Conservation (phyloP, 2,888 invertebrate genomes). For the Polydrusus pterygomalis region DNA sequence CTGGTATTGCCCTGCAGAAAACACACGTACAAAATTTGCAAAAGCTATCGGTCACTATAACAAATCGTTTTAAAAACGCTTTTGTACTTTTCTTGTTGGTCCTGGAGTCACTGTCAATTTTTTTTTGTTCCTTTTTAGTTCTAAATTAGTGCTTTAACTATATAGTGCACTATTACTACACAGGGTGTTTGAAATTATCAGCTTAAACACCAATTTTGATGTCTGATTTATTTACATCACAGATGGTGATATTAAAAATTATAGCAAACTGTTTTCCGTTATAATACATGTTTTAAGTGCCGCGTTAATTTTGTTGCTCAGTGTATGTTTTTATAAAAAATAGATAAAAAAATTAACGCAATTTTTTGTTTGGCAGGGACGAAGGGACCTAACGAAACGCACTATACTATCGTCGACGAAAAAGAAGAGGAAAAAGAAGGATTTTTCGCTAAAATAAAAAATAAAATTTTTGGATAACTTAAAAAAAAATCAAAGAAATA, state of each 20-base stretch:
- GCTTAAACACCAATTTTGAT: too few relatives aligned
- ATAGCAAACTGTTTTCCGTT: too few relatives aligned
- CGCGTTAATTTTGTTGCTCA: too few relatives aligned
- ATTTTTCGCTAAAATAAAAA: slow-evolving; percentile 76
- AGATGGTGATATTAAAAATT: too few relatives aligned
- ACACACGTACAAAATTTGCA: too few relatives aligned
- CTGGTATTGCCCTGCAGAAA: too few relatives aligned
- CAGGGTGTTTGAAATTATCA: too few relatives aligned
- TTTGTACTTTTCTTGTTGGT: neutral
- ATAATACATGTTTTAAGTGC: too few relatives aligned
- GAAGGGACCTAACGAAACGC: slow-evolving; percentile 64
- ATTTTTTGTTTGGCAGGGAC: slow-evolving; percentile 72
- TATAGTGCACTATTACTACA: too few relatives aligned
- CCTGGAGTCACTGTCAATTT: slow-evolving; percentile 16
- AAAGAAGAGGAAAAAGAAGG: slow-evolving; percentile 73
- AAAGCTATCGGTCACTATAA: too few relatives aligned
- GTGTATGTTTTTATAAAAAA: neutral
- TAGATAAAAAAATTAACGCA: slow-evolving; percentile 22
- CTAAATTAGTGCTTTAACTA: slow-evolving; percentile 60
- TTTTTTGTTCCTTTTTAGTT: slow-evolving; percentile 14
- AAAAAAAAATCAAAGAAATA: neutral
- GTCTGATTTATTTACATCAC: too few relatives aligned
- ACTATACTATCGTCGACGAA: slow-evolving; percentile 73
- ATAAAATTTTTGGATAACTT: slow-evolving; percentile 76
- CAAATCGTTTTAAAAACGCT: too few relatives aligned